Evolutionary conservation across 2,888 invertebrate species (phyloP).

Genomic region (Pristionchus exspectatus): DNA sequence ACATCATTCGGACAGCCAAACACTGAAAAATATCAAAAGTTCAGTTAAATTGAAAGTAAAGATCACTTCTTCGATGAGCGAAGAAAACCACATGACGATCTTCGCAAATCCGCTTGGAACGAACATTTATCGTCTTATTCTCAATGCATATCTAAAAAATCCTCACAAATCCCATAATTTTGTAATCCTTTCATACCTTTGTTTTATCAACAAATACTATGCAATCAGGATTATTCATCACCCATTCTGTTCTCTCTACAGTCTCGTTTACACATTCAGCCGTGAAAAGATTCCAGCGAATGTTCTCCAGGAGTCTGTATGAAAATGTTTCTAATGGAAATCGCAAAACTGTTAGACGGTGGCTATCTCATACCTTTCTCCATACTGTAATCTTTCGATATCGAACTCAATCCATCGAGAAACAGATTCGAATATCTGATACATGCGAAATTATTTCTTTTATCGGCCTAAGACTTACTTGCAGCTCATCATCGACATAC

Average conservation of each 20-base stretch:
- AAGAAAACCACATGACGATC: too few relatives aligned
- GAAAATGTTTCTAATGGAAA: not conserved
- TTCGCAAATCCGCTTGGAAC: too few relatives aligned
- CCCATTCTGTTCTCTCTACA: constrained; percentile 80
- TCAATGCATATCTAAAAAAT: too few relatives aligned
- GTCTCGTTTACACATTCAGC: constrained; percentile 86
- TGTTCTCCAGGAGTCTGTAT: constrained; percentile 84
- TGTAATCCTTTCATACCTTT: not conserved
- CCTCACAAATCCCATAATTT: too few relatives aligned
- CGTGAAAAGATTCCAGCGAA: constrained; percentile 89
- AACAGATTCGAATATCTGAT: not conserved
- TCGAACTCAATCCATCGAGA: not conserved
- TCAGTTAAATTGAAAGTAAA: too few relatives aligned
- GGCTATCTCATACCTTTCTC: not conserved
- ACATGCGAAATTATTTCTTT: not conserved
- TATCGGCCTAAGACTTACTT: constrained; percentile 83
- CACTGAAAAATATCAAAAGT: too few relatives aligned
- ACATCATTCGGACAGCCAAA: too few relatives aligned
- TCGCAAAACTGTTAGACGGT: not conserved
- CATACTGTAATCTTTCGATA: not conserved
- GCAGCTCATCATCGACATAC: constrained; percentile 87
- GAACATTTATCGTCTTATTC: too few relatives aligned
- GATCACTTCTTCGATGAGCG: too few relatives aligned
- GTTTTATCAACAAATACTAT: constrained; percentile 63
- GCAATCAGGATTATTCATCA: constrained; percentile 84